A percentile compares a stretch with the other conserved stretches of the same genome.
These are phyloP conservation scores for Synergus japonicus DNA, from an alignment of 2,888 invertebrate species.

Conservation along the genomic window DNA sequence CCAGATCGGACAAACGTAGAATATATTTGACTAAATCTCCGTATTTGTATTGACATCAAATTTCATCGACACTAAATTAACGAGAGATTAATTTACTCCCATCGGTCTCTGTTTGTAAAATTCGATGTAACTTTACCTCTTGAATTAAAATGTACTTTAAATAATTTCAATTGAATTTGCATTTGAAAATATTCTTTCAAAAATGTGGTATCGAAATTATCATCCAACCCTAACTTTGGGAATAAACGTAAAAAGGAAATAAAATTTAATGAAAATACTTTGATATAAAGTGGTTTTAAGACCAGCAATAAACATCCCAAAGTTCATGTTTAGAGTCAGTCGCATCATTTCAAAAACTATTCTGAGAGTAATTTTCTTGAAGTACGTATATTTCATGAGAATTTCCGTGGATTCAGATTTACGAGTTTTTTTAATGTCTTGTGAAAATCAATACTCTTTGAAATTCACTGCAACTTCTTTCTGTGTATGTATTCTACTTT, in stretches of 20 bases:
- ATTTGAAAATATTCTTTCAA: not conserved
- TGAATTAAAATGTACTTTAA: not conserved
- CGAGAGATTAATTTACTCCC: not conserved
- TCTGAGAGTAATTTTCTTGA: conserved; percentile 16
- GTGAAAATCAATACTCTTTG: conserved; percentile 26
- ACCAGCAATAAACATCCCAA: not conserved
- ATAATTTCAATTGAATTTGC: not conserved
- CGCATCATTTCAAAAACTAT: conserved; percentile 20
- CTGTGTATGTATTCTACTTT: not conserved
- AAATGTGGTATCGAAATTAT: not conserved
- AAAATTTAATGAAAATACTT: not conserved
- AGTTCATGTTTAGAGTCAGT: not conserved
- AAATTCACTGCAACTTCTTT: conserved; percentile 17
- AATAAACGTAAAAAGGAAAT: not conserved
- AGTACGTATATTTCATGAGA: conserved; percentile 1
- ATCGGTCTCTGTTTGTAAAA: not conserved
- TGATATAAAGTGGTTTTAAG: not conserved
- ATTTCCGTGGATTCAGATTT: not conserved
- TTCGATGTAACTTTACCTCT: not conserved
- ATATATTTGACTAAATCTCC: too few species aligned
- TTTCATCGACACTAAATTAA: not conserved
- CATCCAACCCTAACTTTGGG: not conserved
- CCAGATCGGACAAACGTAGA: too few species aligned
- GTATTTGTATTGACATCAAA: too few species aligned
- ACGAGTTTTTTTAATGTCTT: not conserved